Conservation (phyloP, 2,113 vertebrate genomes). For the Cyprinodon tularosa region DNA sequence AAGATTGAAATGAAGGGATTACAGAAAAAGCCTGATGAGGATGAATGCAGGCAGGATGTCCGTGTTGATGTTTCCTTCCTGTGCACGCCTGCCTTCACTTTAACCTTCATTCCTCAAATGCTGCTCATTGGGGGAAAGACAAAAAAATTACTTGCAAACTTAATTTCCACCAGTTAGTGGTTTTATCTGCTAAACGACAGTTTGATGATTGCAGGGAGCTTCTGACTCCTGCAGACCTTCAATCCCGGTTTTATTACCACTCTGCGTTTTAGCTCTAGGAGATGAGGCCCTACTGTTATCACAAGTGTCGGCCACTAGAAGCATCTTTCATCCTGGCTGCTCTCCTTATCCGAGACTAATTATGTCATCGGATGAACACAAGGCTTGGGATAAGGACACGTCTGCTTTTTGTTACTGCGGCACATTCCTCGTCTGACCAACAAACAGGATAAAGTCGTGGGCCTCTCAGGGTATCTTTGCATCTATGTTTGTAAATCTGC, state of each 20-base stretch:
- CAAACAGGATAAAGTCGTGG: not conserved
- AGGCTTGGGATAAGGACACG: constrained; percentile 9
- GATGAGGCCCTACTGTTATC: constrained; percentile 49
- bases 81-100: constrained; percentile 27
- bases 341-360: constrained; percentile 57
- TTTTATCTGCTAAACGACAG: not conserved
- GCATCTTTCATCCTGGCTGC: constrained; percentile 28
- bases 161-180: constrained; percentile 18
- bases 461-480: not conserved
- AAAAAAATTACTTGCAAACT: constrained; percentile 6
- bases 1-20: constrained; percentile 47
- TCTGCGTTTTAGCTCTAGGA: constrained; percentile 32
- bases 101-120: constrained; percentile 9
- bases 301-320: constrained; percentile 40
- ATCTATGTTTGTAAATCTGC: not conserved
- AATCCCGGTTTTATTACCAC: constrained; percentile 27
- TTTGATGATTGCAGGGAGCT: not conserved
- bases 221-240: constrained; percentile 4
- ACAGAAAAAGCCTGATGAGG: constrained; percentile 45
- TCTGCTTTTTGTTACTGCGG: constrained; percentile 55
- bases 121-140: not conserved
- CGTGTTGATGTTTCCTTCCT: constrained; percentile 52
- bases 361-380: constrained; percentile 39
- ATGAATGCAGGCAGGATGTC: constrained; percentile 58
- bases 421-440: constrained; percentile 18